Conservation (phyloP, 2,113 vertebrate genomes). For the Silurus asotus region DNA sequence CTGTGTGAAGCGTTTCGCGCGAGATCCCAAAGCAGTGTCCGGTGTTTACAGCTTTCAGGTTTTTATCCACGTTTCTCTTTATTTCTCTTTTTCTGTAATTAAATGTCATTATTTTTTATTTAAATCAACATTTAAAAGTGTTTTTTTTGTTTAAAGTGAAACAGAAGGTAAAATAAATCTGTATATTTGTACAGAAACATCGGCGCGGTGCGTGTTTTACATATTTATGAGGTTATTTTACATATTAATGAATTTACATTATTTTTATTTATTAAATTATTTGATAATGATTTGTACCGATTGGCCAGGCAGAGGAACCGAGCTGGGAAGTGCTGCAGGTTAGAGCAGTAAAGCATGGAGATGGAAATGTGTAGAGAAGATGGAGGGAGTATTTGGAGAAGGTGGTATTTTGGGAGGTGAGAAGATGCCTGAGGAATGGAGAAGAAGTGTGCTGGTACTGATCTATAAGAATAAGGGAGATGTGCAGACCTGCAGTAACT, state of each 20-base stretch:
- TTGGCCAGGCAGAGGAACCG: too few relatives aligned
- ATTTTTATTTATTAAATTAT: background rate
- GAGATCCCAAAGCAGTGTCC: conserved; percentile 39
- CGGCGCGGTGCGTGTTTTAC: background rate
- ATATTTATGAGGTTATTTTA: background rate
- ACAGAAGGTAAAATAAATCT: background rate
- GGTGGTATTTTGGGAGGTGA: too few relatives aligned
- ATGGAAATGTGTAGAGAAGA: too few relatives aligned
- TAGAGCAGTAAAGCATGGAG: too few relatives aligned
- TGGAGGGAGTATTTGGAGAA: too few relatives aligned
- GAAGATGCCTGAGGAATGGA: too few relatives aligned
- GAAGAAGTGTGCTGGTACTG: too few relatives aligned
- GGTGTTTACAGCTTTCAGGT: background rate
- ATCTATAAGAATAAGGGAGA: too few relatives aligned
- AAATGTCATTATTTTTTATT: background rate
- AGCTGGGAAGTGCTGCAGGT: too few relatives aligned
- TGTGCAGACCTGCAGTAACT: too few relatives aligned
- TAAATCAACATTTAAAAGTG: background rate
- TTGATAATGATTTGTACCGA: too few relatives aligned
- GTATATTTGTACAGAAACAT: background rate
- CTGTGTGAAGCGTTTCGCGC: conserved; percentile 39
- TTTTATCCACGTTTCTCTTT: background rate
- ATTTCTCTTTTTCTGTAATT: too few relatives aligned
- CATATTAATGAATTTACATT: background rate
- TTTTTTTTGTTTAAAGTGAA: background rate